Evolutionary conservation across 2,888 invertebrate species (phyloP), one percentile per base, ranked within the genome.

Genomic region (Ectemnius lituratus): DNA sequence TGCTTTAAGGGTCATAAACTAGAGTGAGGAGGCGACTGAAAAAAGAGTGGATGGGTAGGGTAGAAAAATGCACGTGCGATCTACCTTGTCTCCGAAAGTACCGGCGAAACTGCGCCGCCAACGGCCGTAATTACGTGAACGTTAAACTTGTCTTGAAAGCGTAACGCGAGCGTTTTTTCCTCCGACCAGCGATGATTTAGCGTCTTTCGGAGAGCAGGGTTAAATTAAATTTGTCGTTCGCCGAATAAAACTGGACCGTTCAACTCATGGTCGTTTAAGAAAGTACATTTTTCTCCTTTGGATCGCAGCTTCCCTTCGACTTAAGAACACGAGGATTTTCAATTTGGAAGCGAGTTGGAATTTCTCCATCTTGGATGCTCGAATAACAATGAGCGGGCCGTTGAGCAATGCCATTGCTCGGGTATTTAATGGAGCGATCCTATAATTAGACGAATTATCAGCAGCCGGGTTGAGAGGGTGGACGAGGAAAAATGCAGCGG

Each of bases 81-180:
- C 37, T 37, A 37, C 37, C 23, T 52, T 64, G 62, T 37, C 37
- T 27, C 18, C 46, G 8, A 23, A 52, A 67, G 66, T 77, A 11
- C 65, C 73, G 70, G 75, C 70, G 65, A 64, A 67, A 57, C 56
- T 47, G 20, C 57, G 37, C 14, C 63, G 61, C 65, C 74, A 78
- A 86, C 83, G 79, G 83, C 87, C 84, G 82, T 84, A 87, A 87
- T 87, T 87, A 85, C 75, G 79, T 67, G 72, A 77, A 82, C 81
- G 83, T 85, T 83, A 85, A 85, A 84, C 77, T 77, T 59, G 62
- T 61, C 67, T 67, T 72, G 66, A 81, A 78, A 77, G 37, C 8
- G 60, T 60, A 37, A 14, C 20, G 59, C 49, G 49, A 20, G 49
- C 47, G 23, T 28, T 23, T 57, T 46, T 61, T 47, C 18, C 4